Base-by-base conservation (phyloP, 2,113 vertebrate genomes). In the Phalacrocorax brasilianus region DNA sequence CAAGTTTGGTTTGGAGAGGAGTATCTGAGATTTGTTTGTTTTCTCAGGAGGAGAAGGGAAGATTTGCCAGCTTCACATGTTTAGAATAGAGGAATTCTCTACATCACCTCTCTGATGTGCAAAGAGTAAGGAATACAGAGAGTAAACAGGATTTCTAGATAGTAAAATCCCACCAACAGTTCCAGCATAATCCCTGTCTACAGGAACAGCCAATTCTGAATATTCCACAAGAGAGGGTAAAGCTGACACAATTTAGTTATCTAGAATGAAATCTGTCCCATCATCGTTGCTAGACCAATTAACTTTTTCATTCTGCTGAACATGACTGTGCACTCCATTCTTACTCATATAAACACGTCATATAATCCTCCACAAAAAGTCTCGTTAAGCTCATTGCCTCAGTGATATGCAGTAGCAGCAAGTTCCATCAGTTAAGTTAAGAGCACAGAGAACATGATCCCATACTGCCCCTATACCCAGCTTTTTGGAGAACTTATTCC, bases 401-500 rank as follows among this genome's bases (percentile, higher is more conserved):
- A 85, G 53, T 40, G 83, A 75, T 44, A 88, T 11, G 45, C 84
- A 88, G 50, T 3, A 88, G 90, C 71, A 94, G 83, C 62, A 93
- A 89, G 85, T 79, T 93, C 72, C 63, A 58, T 32, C 63, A 73
- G 49, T 42, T 44, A 67, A n/a, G 50, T 63, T 89, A 77, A 77
- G 50, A 93, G 66, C 75, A 92, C 44, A 72, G 67, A 80, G 42
- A 94, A 92, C 27, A 62, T 1, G 8, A 84, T 70, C 32, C 50
- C 71, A 52, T 61, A 44, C 63, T 35, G 40, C 18, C 24, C 38
- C 45, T 98, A 96, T 98, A 99, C 99, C 99, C 8, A 99, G 98
- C 91, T 99, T 99, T 88, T 95, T 97, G 87, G 99, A 98, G 95
- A 99, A 99, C 74, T 95, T 98, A 47, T 98, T 97, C 97, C 95